phyloP scores from a whole-genome alignment of 2,113 vertebrate genomes.

The Mellivora capensis region DNA sequence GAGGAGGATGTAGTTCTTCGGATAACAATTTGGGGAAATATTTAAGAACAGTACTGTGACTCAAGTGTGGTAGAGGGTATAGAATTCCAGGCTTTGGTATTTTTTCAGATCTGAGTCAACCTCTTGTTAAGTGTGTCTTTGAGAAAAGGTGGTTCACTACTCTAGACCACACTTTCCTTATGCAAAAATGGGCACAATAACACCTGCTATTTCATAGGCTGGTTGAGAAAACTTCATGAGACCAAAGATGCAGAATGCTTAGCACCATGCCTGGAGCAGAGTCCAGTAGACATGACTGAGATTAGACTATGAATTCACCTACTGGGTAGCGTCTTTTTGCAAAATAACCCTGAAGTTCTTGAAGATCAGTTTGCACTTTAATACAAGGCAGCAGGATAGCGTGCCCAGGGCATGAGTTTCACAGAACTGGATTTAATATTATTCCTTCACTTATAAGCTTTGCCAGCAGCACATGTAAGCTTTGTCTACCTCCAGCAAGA shows the following conservation, averaged over 20 bases:
- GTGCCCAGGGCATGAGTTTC: fast-evolving
- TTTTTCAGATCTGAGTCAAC: not conserved
- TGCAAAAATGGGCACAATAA: not conserved
- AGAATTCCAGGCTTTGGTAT: not conserved
- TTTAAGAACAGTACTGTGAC: not conserved
- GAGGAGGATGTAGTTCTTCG: not conserved
- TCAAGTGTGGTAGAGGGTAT: not conserved
- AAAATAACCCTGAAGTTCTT: not conserved
- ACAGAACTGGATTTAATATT: not conserved
- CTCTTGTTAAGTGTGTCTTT: not conserved
- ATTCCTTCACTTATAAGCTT: not conserved
- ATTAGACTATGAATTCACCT: not conserved
- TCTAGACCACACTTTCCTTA: not conserved
- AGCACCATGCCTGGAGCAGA: not conserved
- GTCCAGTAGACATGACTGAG: not conserved
- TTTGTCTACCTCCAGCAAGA: too few relatives aligned
- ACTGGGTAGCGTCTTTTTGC: not conserved
- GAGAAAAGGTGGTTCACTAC: not conserved
- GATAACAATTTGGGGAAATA: not conserved
- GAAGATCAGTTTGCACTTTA: not conserved
- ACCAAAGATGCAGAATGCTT: not conserved
- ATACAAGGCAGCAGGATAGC: not conserved
- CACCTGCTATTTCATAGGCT: not conserved
- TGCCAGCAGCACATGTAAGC: too few relatives aligned
- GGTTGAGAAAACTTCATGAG: not conserved